Evolutionary conservation across 2,888 invertebrate species (phyloP).

Genomic region (Eupithecia vulgata): DNA sequence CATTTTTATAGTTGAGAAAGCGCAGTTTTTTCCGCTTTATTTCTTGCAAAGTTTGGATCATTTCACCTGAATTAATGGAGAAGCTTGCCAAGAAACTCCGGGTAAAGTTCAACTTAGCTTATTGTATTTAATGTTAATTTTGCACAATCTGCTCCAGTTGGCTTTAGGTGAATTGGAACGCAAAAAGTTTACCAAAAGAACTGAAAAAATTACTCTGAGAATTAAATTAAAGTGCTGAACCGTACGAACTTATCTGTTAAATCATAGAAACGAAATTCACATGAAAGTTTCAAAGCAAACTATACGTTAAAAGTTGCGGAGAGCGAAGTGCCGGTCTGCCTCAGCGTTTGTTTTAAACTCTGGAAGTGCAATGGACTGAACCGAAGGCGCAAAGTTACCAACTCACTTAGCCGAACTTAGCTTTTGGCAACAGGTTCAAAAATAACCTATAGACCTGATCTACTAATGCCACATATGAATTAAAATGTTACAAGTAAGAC

Average conservation of each 20-base stretch:
- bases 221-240: neutral
- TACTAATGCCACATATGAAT: neutral
- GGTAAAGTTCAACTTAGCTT: conserved; percentile 18
- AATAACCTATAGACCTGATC: conserved; percentile 4
- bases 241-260: neutral
- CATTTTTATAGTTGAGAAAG: conserved; percentile 45
- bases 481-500: neutral
- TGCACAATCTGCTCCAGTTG: neutral
- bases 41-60: conserved; percentile 34
- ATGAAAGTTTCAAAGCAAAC: conserved; percentile 15
- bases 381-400: conserved; percentile 49
- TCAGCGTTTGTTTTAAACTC: conserved; percentile 53
- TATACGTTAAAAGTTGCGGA: conserved; percentile 40
- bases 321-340: conserved; percentile 31
- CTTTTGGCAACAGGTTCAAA: conserved; percentile 42
- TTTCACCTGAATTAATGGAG: conserved; percentile 35
- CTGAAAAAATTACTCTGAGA: neutral
- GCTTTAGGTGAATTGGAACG: neutral
- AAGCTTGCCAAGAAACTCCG: conserved; percentile 27
- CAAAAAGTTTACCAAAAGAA: neutral
- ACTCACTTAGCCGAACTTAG: conserved; percentile 33
- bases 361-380: conserved; percentile 53
- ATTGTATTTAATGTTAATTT: conserved; percentile 17
- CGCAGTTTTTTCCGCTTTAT: conserved; percentile 37
- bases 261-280: neutral